Evolutionary conservation across 2,888 invertebrate genomes (phyloP), one percentile per base, ranked within the genome.

Genomic region (Vanessa cardui): DNA sequence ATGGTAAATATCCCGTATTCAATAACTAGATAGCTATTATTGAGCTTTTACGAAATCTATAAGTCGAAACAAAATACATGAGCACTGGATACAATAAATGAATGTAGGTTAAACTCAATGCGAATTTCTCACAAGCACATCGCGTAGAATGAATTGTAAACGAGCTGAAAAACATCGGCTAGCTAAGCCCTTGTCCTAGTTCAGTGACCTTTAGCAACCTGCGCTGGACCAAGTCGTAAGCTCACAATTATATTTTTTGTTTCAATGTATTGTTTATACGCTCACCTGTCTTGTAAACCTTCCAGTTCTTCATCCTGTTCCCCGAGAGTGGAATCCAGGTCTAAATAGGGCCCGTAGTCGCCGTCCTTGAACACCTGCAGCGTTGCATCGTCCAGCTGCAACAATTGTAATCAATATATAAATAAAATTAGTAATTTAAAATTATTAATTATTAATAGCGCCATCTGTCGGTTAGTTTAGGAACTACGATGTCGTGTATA

Each of bases 231-330:
- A 0, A 45, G 15, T 31, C 21, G 52, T 60, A 60, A 31, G 33
- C 20, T 58, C 50, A 49, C 45, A 33, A 31, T 26, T 54, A 33
- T 56, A 9, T 54, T 31, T 56, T 56, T 56, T 39, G n/a, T 33
- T 33, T 33, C 26, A 18, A 18, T 16, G 33, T 18, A 56, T 56
- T 56, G 56, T 56, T 46, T 39, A 21, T 45, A 66, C 16, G 60
- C 66, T 95, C 90, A 99, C 98, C 96, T 98, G 83, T 97, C 96
- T 86, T 97, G 96, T 82, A 99, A 96, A 75, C 98, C 98, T 88
- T 99, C 99, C 83, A 99, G 96, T 86, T 99, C 99, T 84, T 99
- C 99, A 75, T 97, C 96, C 87, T 99, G 99, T 88, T 99, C 99
- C 79, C 96, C 97, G 80, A 99, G 95, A 70, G 99, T 98, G 65